Percentiles rank a stretch among this genome's conserved stretches.
Evolutionary conservation across 2,888 invertebrate genomes (phyloP).

Genomic region (Cataglyphis livida): DNA sequence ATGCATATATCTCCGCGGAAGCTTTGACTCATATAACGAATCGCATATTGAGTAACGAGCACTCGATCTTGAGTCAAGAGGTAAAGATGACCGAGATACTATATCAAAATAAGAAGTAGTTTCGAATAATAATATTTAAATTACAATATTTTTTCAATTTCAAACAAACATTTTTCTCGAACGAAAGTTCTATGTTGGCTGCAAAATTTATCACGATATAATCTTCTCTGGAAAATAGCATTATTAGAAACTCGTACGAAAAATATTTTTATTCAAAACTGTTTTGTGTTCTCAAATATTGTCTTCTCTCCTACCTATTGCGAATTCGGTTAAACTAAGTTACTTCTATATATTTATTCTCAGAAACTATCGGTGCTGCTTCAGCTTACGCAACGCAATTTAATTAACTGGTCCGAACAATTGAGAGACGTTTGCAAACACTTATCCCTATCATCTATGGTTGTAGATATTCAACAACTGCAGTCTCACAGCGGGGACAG

Average conservation of each 20-base stretch:
- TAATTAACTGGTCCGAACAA: constrained; percentile 83
- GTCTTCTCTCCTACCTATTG: background rate
- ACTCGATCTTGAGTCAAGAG: constrained; percentile 91
- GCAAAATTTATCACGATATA: background rate
- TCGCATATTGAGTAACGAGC: constrained; percentile 89
- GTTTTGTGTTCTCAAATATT: background rate
- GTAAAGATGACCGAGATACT: constrained; percentile 85
- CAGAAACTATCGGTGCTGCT: constrained; percentile 85
- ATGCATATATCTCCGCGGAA: constrained; percentile 87
- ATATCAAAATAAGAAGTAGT: background rate
- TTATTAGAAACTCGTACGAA: background rate
- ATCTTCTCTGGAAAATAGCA: background rate
- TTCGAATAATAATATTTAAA: background rate
- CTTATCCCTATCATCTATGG: constrained; percentile 81
- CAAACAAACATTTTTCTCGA: background rate
- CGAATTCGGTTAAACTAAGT: background rate
- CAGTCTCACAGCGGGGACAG: constrained; percentile 77
- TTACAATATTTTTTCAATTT: background rate
- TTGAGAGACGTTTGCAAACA: constrained; percentile 79
- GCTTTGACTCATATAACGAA: constrained; percentile 89
- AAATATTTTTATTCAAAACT: constrained; percentile 11
- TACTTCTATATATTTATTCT: constrained; percentile 50
- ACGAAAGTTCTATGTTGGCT: background rate
- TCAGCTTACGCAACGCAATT: constrained; percentile 83
- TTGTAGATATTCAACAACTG: constrained; percentile 82